phyloP scores from a whole-genome alignment of 2,797 vertebrate species.

The Perdix hodgsoniae region DNA sequence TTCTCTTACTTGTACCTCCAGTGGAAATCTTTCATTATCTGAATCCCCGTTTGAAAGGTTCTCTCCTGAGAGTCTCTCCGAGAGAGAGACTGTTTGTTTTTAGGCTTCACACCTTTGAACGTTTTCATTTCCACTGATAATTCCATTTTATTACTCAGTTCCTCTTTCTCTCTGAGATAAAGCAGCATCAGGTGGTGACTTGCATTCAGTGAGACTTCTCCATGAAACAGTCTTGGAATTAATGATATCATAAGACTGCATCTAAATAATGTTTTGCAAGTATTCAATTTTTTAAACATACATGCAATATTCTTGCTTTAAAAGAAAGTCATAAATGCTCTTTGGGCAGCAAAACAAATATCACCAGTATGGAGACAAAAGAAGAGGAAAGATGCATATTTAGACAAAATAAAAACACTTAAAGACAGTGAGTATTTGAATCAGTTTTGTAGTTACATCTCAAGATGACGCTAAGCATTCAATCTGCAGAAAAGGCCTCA shows the following conservation, averaged over 20 bases:
- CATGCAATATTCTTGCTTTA: neutral
- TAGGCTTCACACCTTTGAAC: constrained; percentile 1
- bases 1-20: neutral
- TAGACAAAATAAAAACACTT: neutral
- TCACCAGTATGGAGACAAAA: neutral
- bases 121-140: constrained; percentile 51
- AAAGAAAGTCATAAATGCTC: neutral
- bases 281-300: neutral
- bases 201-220: neutral
- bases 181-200: neutral
- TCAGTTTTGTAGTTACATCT: neutral
- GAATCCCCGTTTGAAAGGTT: constrained; percentile 1
- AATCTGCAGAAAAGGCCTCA: neutral
- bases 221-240: neutral
- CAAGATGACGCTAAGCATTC: neutral
- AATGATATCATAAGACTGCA: neutral
- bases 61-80: neutral
- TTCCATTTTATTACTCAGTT: constrained; percentile 15
- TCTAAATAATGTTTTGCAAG: neutral
- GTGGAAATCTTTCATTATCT: constrained; percentile 5
- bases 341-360: neutral
- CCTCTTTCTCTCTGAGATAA: constrained; percentile 10
- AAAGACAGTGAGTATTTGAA: neutral
- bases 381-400: neutral
- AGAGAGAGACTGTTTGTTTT: constrained; percentile 22